Evolutionary conservation across 2,113 vertebrate genomes (phyloP).

Genomic region (Aramus guarauna): DNA sequence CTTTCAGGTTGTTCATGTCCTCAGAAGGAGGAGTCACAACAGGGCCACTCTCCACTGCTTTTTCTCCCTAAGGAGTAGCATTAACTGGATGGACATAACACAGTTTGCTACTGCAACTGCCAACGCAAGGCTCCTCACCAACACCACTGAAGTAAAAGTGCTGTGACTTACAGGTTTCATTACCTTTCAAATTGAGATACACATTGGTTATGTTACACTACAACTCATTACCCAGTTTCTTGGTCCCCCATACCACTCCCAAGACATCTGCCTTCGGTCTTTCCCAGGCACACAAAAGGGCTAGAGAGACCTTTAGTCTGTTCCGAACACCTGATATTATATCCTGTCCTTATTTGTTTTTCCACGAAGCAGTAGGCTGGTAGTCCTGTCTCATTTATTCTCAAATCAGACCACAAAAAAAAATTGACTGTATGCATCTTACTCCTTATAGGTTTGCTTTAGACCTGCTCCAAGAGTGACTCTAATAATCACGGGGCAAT

Average conservation of each 20-base stretch:
- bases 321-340: not conserved
- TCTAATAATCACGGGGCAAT: not conserved
- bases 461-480: not conserved
- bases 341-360: not conserved
- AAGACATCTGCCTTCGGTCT: not conserved
- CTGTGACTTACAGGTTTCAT: not conserved
- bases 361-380: not conserved
- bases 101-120: not conserved
- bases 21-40: not conserved
- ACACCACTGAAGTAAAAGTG: not conserved
- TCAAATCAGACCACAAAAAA: not conserved
- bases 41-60: not conserved
- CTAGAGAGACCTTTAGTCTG: not conserved
- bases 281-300: not conserved
- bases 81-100: not conserved
- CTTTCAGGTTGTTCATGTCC: not conserved
- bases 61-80: fast-evolving
- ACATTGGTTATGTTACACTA: not conserved
- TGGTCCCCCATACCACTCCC: not conserved
- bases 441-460: not conserved
- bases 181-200: not conserved
- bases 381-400: not conserved
- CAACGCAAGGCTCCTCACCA: not conserved
- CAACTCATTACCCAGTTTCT: not conserved
- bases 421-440: not conserved